phyloP scores from a whole-genome alignment of 2,888 invertebrate species.

The Cenopis cana region DNA sequence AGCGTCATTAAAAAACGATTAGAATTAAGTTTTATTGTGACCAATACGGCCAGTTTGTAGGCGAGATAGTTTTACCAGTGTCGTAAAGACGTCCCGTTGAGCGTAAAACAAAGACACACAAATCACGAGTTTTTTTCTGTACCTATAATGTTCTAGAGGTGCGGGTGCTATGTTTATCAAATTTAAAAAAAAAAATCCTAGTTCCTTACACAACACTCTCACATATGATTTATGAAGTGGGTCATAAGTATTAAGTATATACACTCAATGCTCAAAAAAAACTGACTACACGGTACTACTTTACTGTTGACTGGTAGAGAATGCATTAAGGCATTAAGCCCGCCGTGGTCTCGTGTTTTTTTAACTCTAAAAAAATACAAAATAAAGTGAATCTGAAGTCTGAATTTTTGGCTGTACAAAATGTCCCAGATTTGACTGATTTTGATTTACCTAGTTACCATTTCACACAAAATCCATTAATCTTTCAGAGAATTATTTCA shows the following conservation, averaged over 20 bases:
- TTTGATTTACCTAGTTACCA: slow-evolving; percentile 11
- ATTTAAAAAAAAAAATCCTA: no score
- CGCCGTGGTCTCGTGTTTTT: no score
- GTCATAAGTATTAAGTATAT: no score
- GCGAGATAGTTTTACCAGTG: slow-evolving; percentile 37
- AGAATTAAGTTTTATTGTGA: slow-evolving; percentile 36
- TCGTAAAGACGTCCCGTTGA: slow-evolving; percentile 36
- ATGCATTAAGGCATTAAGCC: no score
- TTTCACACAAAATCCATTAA: slow-evolving; percentile 18
- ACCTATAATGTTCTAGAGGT: neutral
- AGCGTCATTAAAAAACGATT: slow-evolving; percentile 38
- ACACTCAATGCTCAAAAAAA: no score
- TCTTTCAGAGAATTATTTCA: slow-evolving; percentile 24
- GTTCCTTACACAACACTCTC: no score
- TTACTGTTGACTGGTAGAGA: no score
- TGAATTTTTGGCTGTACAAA: neutral
- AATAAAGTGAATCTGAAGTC: no score
- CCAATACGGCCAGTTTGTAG: slow-evolving; percentile 39
- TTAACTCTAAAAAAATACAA: no score
- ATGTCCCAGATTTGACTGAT: slow-evolving; percentile 1
- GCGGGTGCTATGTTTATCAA: neutral
- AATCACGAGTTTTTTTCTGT: slow-evolving; percentile 8
- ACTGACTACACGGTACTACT: no score
- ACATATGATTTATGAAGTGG: no score
- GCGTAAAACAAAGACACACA: slow-evolving; percentile 40